A percentile compares a stretch with the other conserved stretches of the same genome.
phyloP scores from a whole-genome alignment of 2,113 vertebrate genomes.

The Rhea pennata region DNA sequence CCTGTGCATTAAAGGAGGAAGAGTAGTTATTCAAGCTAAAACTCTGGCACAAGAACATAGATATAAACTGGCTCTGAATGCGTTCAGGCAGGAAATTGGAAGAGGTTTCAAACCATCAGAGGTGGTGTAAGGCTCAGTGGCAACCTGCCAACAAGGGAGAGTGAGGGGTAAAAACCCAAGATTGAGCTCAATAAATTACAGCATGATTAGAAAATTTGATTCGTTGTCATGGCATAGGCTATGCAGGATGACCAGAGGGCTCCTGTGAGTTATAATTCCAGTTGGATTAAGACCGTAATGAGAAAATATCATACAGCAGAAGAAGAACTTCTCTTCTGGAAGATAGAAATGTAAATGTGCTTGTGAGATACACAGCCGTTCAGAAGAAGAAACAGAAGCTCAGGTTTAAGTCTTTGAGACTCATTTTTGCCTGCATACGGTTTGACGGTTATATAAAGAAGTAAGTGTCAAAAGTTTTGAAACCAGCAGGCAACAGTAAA shows the following conservation, averaged over 20 bases:
- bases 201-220: background rate
- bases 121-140: constrained; percentile 17
- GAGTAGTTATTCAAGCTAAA: constrained; percentile 20
- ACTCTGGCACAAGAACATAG: background rate
- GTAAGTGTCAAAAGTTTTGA: background rate
- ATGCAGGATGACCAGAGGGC: background rate
- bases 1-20: background rate
- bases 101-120: constrained; percentile 34
- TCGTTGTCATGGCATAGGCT: background rate
- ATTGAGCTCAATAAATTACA: constrained; percentile 32
- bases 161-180: background rate
- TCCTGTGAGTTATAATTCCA: background rate
- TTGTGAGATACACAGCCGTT: background rate
- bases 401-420: background rate
- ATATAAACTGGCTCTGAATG: constrained; percentile 16
- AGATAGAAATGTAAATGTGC: background rate
- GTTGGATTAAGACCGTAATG: background rate
- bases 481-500: background rate
- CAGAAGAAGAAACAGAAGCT: background rate
- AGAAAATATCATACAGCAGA: background rate
- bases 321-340: background rate
- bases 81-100: constrained; percentile 58
- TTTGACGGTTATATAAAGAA: background rate
- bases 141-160: background rate
- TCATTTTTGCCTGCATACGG: background rate